These are phyloP conservation scores for Callorhinus ursinus DNA, from an alignment of 2,113 vertebrate species.

Conservation along the genomic window DNA sequence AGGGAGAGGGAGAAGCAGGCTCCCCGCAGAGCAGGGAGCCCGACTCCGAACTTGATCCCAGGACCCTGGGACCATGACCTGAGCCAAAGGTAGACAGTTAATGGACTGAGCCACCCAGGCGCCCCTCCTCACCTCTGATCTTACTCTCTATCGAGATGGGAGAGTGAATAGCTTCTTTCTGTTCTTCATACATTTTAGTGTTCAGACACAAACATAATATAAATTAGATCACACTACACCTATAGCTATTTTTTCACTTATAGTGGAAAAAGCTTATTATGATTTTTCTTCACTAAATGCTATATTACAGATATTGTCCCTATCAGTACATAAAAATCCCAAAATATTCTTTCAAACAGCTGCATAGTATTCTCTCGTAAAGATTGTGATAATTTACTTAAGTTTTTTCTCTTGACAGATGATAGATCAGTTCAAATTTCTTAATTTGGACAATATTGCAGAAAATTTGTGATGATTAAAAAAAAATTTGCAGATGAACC, in stretches of 20 bases:
- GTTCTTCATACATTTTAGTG: background rate
- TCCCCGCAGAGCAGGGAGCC: background rate
- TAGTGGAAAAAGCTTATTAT: background rate
- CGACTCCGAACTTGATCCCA: background rate
- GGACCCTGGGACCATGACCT: background rate
- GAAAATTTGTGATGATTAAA: constrained; percentile 8
- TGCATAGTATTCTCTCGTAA: background rate
- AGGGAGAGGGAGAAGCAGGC: background rate
- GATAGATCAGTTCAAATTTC: constrained; percentile 31
- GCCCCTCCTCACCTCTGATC: background rate
- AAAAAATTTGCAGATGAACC: background rate
- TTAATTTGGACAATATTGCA: background rate
- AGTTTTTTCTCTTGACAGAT: background rate
- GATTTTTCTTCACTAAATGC: background rate
- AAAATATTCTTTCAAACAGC: constrained; percentile 1
- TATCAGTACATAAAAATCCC: background rate
- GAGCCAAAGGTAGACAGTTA: background rate
- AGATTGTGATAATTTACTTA: background rate
- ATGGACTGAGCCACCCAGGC: background rate
- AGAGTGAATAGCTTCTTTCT: background rate
- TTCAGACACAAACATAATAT: background rate
- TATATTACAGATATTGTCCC: background rate
- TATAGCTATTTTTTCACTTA: background rate
- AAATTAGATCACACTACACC: background rate
- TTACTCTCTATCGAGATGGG: background rate